These are phyloP conservation scores for Eupeodes corollae DNA, from an alignment of 1,140 invertebrate genomes.

Conservation along the genomic window DNA sequence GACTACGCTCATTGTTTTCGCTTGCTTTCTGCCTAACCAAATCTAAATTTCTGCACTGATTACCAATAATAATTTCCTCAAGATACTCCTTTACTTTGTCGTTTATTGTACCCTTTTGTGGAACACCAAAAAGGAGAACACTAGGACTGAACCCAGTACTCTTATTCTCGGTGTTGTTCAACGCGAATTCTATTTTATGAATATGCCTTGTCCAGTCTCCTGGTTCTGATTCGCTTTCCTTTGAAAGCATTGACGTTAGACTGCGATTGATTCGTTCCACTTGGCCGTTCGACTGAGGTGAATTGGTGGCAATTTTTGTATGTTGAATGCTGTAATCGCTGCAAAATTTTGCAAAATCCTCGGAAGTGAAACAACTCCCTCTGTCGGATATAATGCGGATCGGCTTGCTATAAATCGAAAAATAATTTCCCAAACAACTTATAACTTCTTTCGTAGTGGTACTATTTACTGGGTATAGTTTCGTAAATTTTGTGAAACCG, in stretches of 20 bases:
- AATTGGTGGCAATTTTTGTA: slow-evolving; percentile 10
- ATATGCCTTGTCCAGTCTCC: slow-evolving; percentile 14
- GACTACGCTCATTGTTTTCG: slow-evolving; percentile 1
- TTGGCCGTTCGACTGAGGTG: slow-evolving; percentile 13
- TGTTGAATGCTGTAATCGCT: slow-evolving; percentile 10
- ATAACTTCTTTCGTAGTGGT: slow-evolving; percentile 21
- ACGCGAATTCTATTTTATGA: slow-evolving; percentile 13
- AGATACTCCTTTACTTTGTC: slow-evolving; percentile 6
- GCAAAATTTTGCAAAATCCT: slow-evolving; percentile 16
- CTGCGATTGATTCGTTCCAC: slow-evolving; percentile 17
- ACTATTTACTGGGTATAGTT: slow-evolving; percentile 8
- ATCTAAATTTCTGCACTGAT: neutral
- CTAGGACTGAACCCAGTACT: slow-evolving; percentile 13
- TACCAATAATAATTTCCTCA: neutral
- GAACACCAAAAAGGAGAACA: slow-evolving; percentile 13
- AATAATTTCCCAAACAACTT: slow-evolving; percentile 12
- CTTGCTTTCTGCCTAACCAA: slow-evolving; percentile 1
- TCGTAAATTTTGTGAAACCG: slow-evolving; percentile 17
- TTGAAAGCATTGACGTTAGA: slow-evolving; percentile 12
- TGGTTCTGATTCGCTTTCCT: slow-evolving; percentile 5
- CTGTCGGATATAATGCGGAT: slow-evolving; percentile 18
- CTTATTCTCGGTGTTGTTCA: slow-evolving; percentile 19
- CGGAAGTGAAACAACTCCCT: slow-evolving; percentile 20
- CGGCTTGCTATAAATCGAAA: slow-evolving; percentile 12
- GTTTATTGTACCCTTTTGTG: slow-evolving; percentile 2